Evolutionary conservation across 2,888 invertebrate genomes (phyloP), one percentile per base, ranked within the genome.

Genomic region (Diachrysia chrysitis): DNA sequence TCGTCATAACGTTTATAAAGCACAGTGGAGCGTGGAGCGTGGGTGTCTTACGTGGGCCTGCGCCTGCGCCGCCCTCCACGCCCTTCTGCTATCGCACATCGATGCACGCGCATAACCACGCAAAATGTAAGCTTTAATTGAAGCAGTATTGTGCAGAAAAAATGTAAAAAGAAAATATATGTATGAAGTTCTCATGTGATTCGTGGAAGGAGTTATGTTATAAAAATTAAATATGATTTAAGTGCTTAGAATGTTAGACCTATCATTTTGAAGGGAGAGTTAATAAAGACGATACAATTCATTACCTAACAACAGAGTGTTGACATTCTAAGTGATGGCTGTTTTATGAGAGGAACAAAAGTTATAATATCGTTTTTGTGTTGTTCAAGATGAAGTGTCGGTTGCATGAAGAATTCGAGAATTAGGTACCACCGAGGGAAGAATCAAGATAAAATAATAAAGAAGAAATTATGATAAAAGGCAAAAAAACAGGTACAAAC

Each of bases 41-140:
- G 82, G 79, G 87, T 72, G 71, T 73, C 78, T 78, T 83, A 85
- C 85, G 84, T 78, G 78, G 84, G 82, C 83, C 78, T 82, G 79
- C 71, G 78, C 82, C 70, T 73, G 81, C 79, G 79, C 85, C 86
- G 78, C 82, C 80, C 76, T 74, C 73, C 77, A 75, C 81, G 83
- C 81, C 79, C 79, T 78, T 73, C 60, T 71, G 68, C 80, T 87
- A 87, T 87, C 85, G 79, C 63, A 59, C 74, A 79, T 79, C 78
- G 62, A 71, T 70, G 66, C 78, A 83, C 75, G 83, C 82, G 84
- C 87, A 81, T 73, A 73, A 69, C 66, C 68, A 71, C 71, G 53
- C 53, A 67, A 58, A 56, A 64, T 59, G 54, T 65, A 58, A 56
- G 56, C 62, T 70, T 71, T 81, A 71, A 73, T 79, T 66, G 66